A percentile compares a stretch with the other conserved stretches of the same genome.
phyloP scores from a whole-genome alignment of 1,140 invertebrate genomes.

The Listronotus oregonensis region DNA sequence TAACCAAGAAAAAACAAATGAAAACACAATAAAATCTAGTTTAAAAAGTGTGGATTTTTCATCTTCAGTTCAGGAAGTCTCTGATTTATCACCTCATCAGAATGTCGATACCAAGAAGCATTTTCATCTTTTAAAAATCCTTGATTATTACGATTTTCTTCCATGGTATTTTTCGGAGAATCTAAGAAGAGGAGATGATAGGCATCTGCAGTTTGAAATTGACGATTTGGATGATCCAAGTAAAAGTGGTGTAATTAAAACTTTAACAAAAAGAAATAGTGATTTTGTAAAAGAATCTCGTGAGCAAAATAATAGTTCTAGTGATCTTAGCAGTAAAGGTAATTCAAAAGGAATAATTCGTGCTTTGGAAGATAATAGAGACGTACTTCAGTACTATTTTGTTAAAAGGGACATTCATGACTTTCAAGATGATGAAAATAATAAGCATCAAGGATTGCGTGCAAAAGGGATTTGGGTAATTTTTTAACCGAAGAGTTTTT shows the following conservation, averaged over 20 bases:
- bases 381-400: slow-evolving; percentile 12
- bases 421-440: not conserved
- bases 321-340: slow-evolving; percentile 5
- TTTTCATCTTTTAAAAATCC: slow-evolving; percentile 24
- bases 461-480: slow-evolving; percentile 24
- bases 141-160: slow-evolving; percentile 29
- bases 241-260: not conserved
- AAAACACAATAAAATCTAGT: too few species aligned
- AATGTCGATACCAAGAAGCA: slow-evolving; percentile 24
- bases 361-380: slow-evolving; percentile 1
- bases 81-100: not conserved
- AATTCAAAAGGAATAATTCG: too few species aligned
- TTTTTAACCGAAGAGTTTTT: not conserved
- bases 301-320: not conserved
- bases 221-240: slow-evolving; percentile 10
- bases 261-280: not conserved
- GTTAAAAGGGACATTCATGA: slow-evolving; percentile 12
- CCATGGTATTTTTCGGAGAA: slow-evolving; percentile 5
- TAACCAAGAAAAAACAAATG: too few species aligned
- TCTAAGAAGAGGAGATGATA: not conserved
- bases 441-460: not conserved
- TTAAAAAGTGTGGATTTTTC: too few species aligned
- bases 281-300: not conserved
- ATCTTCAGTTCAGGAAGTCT: not conserved
- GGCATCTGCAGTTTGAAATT: slow-evolving; percentile 21